These are phyloP conservation scores for Ochlodes sylvanus DNA, from an alignment of 2,888 invertebrate genomes.

Conservation along the genomic window DNA sequence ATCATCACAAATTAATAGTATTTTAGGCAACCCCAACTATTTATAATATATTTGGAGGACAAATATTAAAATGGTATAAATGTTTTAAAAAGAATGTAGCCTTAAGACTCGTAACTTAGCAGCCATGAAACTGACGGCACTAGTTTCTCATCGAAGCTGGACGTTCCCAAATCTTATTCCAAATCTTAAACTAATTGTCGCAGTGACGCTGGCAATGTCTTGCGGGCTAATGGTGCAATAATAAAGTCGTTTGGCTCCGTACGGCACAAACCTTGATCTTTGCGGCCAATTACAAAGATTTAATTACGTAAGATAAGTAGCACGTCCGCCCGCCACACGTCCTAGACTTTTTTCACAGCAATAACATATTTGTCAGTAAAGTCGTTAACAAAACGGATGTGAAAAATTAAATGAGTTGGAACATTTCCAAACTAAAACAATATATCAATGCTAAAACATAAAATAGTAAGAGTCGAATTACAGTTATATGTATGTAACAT, in stretches of 20 bases:
- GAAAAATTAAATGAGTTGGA: background rate
- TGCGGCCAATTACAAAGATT: constrained; percentile 24
- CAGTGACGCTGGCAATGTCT: background rate
- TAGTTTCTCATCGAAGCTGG: no score
- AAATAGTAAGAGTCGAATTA: no score
- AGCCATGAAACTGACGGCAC: no score
- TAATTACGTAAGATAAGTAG: constrained; percentile 26
- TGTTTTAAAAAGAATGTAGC: no score
- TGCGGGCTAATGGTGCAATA: background rate
- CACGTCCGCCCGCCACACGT: background rate
- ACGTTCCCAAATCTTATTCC: no score
- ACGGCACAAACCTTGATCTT: constrained; percentile 33
- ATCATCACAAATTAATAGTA: no score
- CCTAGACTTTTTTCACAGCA: constrained; percentile 33
- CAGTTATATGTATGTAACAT: no score
- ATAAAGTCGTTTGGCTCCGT: constrained; percentile 2
- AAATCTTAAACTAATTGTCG: no score
- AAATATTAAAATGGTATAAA: no score
- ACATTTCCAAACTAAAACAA: background rate
- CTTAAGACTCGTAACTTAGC: no score
- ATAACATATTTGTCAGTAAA: constrained; percentile 23
- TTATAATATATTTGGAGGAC: no score
- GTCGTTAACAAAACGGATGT: constrained; percentile 19
- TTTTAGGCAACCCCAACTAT: no score
- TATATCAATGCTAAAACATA: background rate